phyloP scores from a whole-genome alignment of 2,888 invertebrate genomes.

The Temnothorax ravouxi region DNA sequence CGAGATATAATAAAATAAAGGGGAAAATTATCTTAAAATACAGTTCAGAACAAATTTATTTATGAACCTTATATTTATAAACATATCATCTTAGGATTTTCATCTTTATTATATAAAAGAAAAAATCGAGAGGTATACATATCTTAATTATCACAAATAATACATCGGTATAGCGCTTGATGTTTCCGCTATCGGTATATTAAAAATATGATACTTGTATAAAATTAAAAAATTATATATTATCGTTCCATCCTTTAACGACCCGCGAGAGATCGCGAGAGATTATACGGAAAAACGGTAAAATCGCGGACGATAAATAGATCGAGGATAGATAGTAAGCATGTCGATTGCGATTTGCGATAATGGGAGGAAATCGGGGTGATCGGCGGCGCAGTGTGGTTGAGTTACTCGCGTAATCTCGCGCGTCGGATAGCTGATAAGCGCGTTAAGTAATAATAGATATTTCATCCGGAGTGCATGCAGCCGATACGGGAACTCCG shows the following conservation, averaged over 20 bases:
- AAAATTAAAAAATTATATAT: background rate
- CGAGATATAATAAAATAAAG: background rate
- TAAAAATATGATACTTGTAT: background rate
- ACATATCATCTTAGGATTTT: background rate
- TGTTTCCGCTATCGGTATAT: background rate
- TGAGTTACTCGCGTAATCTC: conserved; percentile 28
- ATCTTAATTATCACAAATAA: background rate
- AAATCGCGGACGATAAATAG: conserved; percentile 2
- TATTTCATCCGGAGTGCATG: conserved; percentile 26
- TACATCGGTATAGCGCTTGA: background rate
- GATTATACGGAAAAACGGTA: background rate
- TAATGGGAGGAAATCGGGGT: background rate
- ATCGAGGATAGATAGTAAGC: background rate
- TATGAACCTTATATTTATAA: conserved; percentile 1
- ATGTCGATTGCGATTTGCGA: background rate
- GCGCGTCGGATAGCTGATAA: conserved; percentile 28
- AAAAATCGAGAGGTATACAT: background rate
- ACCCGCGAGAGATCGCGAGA: background rate
- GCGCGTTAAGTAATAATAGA: conserved; percentile 58
- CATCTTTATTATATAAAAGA: background rate
- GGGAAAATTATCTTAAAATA: background rate
- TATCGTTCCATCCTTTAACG: background rate
- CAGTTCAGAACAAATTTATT: background rate
- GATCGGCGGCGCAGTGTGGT: background rate
- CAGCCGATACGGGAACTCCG: conserved; percentile 44